phyloP scores from a whole-genome alignment of 2,888 invertebrate genomes.

The Agrypnus murinus region DNA sequence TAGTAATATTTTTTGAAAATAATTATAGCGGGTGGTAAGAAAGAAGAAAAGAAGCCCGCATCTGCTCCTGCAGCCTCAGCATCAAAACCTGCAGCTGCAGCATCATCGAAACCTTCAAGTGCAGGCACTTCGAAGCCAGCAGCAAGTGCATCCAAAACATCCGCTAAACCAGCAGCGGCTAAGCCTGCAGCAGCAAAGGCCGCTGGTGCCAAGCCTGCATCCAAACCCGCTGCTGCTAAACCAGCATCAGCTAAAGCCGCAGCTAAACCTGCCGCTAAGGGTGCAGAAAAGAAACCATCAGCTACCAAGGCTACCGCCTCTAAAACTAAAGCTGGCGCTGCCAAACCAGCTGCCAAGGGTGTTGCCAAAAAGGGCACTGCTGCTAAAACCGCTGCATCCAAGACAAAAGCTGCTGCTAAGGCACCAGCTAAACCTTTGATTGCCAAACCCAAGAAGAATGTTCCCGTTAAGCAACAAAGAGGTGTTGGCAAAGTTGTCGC shows the following conservation, averaged over 20 bases:
- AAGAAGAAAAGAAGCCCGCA: constrained; percentile 73
- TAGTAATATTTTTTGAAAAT: no score
- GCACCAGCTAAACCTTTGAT: constrained; percentile 64
- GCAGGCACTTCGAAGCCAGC: constrained; percentile 66
- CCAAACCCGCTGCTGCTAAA: constrained; percentile 62
- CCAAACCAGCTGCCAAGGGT: constrained; percentile 70
- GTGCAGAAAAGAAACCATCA: constrained; percentile 66
- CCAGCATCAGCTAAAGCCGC: constrained; percentile 66
- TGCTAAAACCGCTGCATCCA: constrained; percentile 69
- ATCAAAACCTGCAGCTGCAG: constrained; percentile 63
- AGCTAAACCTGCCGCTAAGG: constrained; percentile 71
- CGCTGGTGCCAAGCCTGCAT: constrained; percentile 65
- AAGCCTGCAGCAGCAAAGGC: constrained; percentile 68
- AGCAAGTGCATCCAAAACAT: constrained; percentile 43
- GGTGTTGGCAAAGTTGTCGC: constrained; percentile 73
- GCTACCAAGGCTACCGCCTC: constrained; percentile 66
- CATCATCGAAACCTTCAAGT: constrained; percentile 48
- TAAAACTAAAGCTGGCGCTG: constrained; percentile 69
- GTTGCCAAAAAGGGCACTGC: constrained; percentile 68
- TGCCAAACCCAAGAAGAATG: constrained; percentile 72
- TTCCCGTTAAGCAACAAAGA: constrained; percentile 74
- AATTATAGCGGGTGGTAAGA: constrained; percentile 57
- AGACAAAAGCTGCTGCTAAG: constrained; percentile 59
- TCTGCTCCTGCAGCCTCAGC: constrained; percentile 64
- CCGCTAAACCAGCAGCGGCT: constrained; percentile 62